phyloP scores from a whole-genome alignment of 2,797 vertebrate genomes.

The Cossypha caffra region DNA sequence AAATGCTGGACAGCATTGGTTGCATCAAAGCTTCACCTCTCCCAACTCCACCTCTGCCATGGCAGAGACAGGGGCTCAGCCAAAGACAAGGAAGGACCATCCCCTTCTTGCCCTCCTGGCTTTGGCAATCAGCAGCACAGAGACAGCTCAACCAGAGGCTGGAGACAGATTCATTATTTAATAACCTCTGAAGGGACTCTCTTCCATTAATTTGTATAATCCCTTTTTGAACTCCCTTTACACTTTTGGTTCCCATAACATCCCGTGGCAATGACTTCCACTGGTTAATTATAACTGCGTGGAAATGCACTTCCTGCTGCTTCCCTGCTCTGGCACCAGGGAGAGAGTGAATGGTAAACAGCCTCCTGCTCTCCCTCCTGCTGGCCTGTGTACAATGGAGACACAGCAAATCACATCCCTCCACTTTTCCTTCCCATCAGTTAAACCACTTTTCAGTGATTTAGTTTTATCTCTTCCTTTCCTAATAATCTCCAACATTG shows the following conservation, averaged over 20 bases:
- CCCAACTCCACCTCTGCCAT: not conserved
- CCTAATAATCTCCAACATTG: not conserved
- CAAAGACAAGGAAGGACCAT: not conserved
- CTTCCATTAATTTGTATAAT: conserved; percentile 27
- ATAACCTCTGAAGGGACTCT: conserved; percentile 1
- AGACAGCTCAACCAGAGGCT: not conserved
- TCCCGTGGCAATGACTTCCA: conserved; percentile 55
- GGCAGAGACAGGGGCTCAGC: not conserved
- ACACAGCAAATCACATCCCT: not conserved
- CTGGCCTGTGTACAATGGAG: not conserved
- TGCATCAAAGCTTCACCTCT: not conserved
- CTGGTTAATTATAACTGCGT: not conserved
- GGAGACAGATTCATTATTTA: not conserved
- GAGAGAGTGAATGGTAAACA: not conserved
- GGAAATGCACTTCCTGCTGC: conserved; percentile 33
- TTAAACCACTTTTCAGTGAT: not conserved
- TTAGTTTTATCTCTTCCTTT: not conserved
- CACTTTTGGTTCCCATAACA: conserved; percentile 25
- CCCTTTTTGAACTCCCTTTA: conserved; percentile 41
- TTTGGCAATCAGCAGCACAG: accelerated
- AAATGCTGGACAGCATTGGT: not conserved
- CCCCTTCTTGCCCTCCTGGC: not conserved
- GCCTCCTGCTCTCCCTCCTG: not conserved
- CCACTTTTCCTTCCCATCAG: not conserved
- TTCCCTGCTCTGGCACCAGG: not conserved